Evolutionary conservation across 2,888 invertebrate genomes (phyloP).

Genomic region (Lasius fuliginosus): DNA sequence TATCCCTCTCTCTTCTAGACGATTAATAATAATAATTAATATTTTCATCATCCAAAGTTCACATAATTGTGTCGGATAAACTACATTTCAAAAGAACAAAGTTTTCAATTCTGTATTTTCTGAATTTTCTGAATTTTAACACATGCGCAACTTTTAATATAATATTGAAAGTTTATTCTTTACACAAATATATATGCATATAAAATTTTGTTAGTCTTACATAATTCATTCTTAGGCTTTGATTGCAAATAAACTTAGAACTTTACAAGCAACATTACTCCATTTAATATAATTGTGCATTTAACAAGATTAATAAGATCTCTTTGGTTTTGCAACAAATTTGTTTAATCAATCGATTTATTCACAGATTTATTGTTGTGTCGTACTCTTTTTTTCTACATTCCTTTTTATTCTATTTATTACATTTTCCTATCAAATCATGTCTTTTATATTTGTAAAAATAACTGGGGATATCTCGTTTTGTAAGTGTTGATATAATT

Average conservation of each 20-base stretch:
- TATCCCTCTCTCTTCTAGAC: not conserved
- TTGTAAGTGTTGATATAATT: not conserved
- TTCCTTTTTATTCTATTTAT: not conserved
- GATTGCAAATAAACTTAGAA: not conserved
- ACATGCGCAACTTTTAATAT: not conserved
- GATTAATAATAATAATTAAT: not conserved
- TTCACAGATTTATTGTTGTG: conserved; percentile 29
- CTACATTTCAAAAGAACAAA: not conserved
- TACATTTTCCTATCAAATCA: not conserved
- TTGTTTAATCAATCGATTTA: conserved; percentile 53
- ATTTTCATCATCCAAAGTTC: not conserved
- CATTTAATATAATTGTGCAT: not conserved
- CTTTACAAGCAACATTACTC: not conserved
- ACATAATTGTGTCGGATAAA: not conserved
- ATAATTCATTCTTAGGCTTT: not conserved
- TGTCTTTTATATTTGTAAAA: not conserved
- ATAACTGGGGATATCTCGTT: not conserved
- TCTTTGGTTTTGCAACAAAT: conserved; percentile 42
- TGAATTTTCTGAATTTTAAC: not conserved
- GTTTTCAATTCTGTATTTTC: conserved; percentile 3
- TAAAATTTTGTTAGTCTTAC: not conserved
- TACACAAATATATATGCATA: not conserved
- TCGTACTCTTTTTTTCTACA: not conserved
- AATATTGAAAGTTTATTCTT: not conserved
- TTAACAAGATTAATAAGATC: not conserved